Conservation (phyloP, 2,797 vertebrate species). For the Eospalax fontanierii region DNA sequence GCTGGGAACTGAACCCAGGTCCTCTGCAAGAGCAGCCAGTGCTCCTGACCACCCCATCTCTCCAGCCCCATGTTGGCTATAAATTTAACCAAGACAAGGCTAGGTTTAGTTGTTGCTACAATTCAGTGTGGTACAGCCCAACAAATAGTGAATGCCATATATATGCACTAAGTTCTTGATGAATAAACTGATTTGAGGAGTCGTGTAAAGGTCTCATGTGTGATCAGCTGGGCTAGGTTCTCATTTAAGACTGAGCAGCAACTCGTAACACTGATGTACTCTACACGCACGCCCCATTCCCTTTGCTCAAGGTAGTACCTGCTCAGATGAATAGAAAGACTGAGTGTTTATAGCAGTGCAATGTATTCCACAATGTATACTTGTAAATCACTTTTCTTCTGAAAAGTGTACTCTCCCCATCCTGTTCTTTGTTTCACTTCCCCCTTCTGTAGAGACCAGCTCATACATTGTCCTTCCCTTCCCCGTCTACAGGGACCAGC, state of each 20-base stretch:
- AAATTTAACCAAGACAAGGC: no score
- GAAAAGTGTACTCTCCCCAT: background rate
- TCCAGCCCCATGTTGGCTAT: background rate
- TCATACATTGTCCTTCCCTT: slow-evolving; percentile 44
- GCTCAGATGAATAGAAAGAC: background rate
- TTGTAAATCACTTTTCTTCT: slow-evolving; percentile 6
- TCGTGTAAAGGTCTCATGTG: background rate
- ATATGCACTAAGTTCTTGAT: background rate
- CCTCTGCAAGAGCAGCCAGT: background rate
- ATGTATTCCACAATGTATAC: background rate
- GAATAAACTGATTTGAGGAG: background rate
- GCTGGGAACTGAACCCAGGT: background rate
- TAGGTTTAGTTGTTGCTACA: no score
- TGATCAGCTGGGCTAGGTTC: slow-evolving; percentile 4
- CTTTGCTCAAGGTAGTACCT: background rate
- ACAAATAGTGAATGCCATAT: no score
- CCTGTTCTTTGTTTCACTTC: background rate
- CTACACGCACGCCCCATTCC: background rate
- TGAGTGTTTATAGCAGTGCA: background rate
- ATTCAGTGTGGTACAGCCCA: no score
- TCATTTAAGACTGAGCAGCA: background rate
- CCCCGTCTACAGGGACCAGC: no score
- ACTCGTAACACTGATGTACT: background rate
- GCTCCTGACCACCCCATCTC: background rate
- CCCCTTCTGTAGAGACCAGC: background rate